Conservation (phyloP, 2,888 invertebrate genomes). For the Cheilosia scutellata region DNA sequence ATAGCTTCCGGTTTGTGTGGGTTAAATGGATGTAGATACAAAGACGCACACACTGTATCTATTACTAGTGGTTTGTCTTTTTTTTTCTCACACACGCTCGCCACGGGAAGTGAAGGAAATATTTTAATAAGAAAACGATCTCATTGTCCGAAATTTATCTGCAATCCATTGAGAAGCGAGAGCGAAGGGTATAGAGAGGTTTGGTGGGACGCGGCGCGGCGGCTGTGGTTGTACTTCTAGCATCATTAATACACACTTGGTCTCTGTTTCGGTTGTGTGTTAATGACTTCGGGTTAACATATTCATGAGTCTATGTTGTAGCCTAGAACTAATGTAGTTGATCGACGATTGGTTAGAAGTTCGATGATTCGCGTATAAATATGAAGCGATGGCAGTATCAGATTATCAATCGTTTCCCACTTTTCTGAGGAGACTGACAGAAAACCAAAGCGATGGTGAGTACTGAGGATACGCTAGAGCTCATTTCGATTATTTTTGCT, state of each 20-base stretch:
- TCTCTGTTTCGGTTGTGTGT: constrained; percentile 28
- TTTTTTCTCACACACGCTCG: constrained; percentile 33
- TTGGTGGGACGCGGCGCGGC: constrained; percentile 24
- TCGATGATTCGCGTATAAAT: constrained; percentile 67
- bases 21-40: constrained; percentile 3
- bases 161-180: constrained; percentile 51
- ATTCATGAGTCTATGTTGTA: constrained; percentile 65
- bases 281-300: constrained; percentile 49
- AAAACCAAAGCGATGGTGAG: constrained; percentile 60
- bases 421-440: constrained; percentile 67
- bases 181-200: constrained; percentile 23
- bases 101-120: constrained; percentile 16
- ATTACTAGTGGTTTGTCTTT: constrained; percentile 13
- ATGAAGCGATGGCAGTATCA: constrained; percentile 32
- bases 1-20: constrained; percentile 35
- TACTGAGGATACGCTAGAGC: background rate
- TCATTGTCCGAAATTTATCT: constrained; percentile 52
- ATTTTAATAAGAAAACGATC: constrained; percentile 56
- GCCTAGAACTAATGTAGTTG: constrained; percentile 60
- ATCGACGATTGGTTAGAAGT: constrained; percentile 57
- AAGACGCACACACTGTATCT: background rate
- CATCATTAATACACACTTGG: constrained; percentile 46
- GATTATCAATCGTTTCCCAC: constrained; percentile 70
- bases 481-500: constrained; percentile 34
- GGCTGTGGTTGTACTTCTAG: constrained; percentile 37